Base-by-base conservation (phyloP, 2,888 invertebrate genomes). In the Drosophila emarginata region DNA sequence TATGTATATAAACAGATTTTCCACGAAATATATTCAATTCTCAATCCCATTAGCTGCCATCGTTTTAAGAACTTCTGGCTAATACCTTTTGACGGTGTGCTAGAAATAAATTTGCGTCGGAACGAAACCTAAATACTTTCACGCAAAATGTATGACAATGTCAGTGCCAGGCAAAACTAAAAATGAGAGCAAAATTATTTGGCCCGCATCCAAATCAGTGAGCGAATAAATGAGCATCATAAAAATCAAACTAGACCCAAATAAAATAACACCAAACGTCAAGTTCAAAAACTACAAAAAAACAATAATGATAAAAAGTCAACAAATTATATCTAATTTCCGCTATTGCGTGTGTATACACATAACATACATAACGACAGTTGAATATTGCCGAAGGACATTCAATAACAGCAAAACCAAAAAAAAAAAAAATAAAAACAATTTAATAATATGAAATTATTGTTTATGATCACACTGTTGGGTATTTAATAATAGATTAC, bases 131-230 rank as follows among this genome's bases (percentile, higher is more conserved):
- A 82, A 80, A 82, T 77, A 82, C 72, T 74, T 79, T 78, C 67
- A 67, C 67, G 68, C 65, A 65, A 54, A 76, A 64, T 61, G 72
- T 73, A 84, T 81, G 87, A 79, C 82, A 82, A 82, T 82, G 82
- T 82, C 82, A 82, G 72, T 75, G 87, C 87, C 81, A 84, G 64
- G 59, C 69, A 63, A 71, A 68, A 54, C 28, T 71, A 76, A 84
- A 87, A 86, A 80, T 77, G 78, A 82, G 86, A 86, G 83, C 79
- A 74, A 77, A 84, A 79, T 78, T 79, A 87, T 80, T 80, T 84
- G 84, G 84, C 78, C 40, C 2, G 26, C 4, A 45, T 72, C 83
- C 83, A 84, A 82, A 74, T 77, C 64, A 76, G 86, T 76, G 52
- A 56, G 65, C 80, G 75, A 82, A 85, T 76, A 85, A 75, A 71